These are phyloP conservation scores for Acronicta psi DNA, from an alignment of 2,888 invertebrate species.

Conservation along the genomic window DNA sequence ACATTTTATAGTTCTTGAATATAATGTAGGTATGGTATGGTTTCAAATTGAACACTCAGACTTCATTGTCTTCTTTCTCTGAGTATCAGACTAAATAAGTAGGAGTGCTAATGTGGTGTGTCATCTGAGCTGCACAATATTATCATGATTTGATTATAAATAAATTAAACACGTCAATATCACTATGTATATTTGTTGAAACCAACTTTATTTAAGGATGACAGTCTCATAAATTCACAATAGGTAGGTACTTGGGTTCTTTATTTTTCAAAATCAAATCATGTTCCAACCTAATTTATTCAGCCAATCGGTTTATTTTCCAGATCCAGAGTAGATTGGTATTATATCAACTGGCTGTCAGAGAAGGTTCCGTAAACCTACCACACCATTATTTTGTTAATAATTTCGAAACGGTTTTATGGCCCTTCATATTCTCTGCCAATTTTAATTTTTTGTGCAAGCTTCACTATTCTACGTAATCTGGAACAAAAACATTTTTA, in stretches of 20 bases:
- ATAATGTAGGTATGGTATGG: too few relatives aligned
- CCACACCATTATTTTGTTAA: not conserved
- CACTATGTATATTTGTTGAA: not conserved
- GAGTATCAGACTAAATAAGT: too few relatives aligned
- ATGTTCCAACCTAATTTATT: not conserved
- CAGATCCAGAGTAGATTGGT: too few relatives aligned
- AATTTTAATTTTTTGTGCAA: slow-evolving; percentile 81
- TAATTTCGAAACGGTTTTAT: slow-evolving; percentile 13
- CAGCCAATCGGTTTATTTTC: not conserved
- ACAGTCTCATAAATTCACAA: slow-evolving; percentile 3
- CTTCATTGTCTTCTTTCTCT: too few relatives aligned
- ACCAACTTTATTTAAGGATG: slow-evolving; percentile 2
- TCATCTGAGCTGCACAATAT: too few relatives aligned
- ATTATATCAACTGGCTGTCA: not conserved
- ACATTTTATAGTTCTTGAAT: too few relatives aligned
- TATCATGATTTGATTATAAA: not conserved
- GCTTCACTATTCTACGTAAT: slow-evolving; percentile 81
- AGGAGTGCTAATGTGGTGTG: too few relatives aligned
- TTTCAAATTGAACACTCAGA: too few relatives aligned
- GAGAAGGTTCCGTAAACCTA: not conserved
- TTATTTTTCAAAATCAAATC: not conserved
- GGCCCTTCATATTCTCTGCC: slow-evolving; percentile 70
- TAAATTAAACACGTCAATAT: not conserved
- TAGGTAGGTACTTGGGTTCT: not conserved
- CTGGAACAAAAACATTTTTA: slow-evolving; percentile 68